Base-by-base conservation (phyloP, 2,113 vertebrate genomes). In the Daubentonia madagascariensis region DNA sequence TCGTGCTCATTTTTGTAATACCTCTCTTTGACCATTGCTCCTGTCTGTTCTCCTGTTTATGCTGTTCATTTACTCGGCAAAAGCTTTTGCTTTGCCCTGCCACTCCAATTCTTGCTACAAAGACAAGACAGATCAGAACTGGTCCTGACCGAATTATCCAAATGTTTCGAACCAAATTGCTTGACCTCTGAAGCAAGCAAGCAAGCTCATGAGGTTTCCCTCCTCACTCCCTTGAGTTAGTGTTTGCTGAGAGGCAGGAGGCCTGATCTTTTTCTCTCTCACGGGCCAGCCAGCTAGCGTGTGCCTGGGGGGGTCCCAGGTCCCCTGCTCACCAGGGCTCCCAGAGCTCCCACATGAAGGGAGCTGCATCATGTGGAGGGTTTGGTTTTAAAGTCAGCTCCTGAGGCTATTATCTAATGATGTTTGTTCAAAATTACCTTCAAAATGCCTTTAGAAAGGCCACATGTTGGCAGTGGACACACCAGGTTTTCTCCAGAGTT, bases 111-210 rank as follows among this genome's bases (percentile, higher is more conserved):
- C 52, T 37, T 81, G 50, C 48, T 86, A 45, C 80, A 70, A 88
- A 80, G 57, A 40, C n/a, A 72, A 40, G 37, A 57, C 65, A 85
- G 92, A 93, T 43, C 78, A 93, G 70, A 40, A 32, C 50, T 40
- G 43, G 18, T 17, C 45, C 35, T 70, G 32, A 67, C 22, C 52
- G 72, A 81, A 81, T 85, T 79, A 65, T 73, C 18, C 1, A 25
- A 76, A 48, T 43, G 28, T 91, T 87, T 97, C 32, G 68, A 73
- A 10, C 32, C 2, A n/a, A 45, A 59, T 88, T 45, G 73, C n/a
- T 85, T 37, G n/a, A 48, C 50, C 65, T 76, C 65, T 45, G 50
- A 88, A 48, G n/a, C n/a, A n/a, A n/a, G n/a, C n/a, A n/a, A n/a
- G n/a, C n/a, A n/a, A n/a, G n/a, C 70, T 85, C n/a, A 88, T 65